These are phyloP conservation scores for Leptodactylus fuscus DNA, from an alignment of 2,113 vertebrate genomes.

Conservation along the genomic window DNA sequence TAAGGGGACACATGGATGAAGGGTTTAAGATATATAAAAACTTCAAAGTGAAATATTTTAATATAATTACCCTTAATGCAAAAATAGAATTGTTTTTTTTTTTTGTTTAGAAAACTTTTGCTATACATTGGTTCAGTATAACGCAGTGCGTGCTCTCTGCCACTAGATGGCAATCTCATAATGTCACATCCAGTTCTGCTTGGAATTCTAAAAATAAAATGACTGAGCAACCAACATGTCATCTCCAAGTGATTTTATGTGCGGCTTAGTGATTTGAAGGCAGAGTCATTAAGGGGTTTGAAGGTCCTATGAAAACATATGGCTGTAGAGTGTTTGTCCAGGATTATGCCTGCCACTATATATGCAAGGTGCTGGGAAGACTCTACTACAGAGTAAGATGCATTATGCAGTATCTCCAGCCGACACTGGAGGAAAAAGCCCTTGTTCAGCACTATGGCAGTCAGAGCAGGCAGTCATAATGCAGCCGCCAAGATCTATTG, in stretches of 20 bases:
- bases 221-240: conserved; percentile 29
- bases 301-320: conserved; percentile 41
- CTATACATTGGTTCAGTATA: too few relatives aligned
- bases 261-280: conserved; percentile 5
- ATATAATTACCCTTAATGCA: background rate
- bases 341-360: background rate
- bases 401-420: background rate
- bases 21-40: too few relatives aligned
- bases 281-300: conserved; percentile 29
- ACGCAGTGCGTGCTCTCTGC: background rate
- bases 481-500: background rate
- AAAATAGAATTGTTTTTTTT: too few relatives aligned
- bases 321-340: conserved; percentile 11
- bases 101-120: too few relatives aligned
- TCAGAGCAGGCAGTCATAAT: too few relatives aligned
- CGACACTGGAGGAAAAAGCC: background rate
- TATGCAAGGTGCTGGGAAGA: too few relatives aligned
- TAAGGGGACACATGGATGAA: too few relatives aligned
- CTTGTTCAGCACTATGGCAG: background rate
- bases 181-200: background rate
- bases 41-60: background rate
- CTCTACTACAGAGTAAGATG: background rate
- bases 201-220: conserved; percentile 21
- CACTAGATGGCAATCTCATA: conserved; percentile 45
- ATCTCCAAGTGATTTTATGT: conserved; percentile 37